Evolutionary conservation across 2,797 vertebrate genomes (phyloP).

Genomic region (Acanthis flammea): DNA sequence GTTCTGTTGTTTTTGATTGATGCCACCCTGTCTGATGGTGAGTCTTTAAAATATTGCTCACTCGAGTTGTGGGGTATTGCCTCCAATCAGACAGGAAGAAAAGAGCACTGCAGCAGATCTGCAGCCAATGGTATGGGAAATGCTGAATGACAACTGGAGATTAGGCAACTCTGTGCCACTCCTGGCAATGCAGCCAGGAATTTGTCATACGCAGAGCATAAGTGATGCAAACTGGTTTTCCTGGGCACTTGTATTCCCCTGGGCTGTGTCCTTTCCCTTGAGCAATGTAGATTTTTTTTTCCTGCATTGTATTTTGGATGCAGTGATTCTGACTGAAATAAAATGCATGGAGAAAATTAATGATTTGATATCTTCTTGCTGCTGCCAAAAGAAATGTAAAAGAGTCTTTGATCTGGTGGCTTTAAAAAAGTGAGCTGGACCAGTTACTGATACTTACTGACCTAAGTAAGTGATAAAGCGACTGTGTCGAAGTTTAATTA

Average conservation of each 20-base stretch:
- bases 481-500: constrained; percentile 59
- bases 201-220: background rate
- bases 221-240: background rate
- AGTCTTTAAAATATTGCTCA: background rate
- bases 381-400: constrained; percentile 27
- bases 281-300: background rate
- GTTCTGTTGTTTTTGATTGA: background rate
- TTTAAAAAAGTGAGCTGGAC: constrained; percentile 45
- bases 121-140: background rate
- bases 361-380: constrained; percentile 10
- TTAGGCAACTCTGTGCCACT: background rate
- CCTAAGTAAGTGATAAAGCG: constrained; percentile 38
- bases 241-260: background rate
- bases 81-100: background rate
- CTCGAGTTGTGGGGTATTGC: background rate
- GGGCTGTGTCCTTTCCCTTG: background rate
- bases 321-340: background rate
- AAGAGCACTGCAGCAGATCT: background rate
- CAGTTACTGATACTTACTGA: constrained; percentile 30
- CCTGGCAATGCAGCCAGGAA: background rate
- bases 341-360: constrained; percentile 17
- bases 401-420: constrained; percentile 40
- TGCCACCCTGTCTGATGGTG: background rate
- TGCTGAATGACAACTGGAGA: background rate
- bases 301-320: background rate